These are phyloP conservation scores for Acrocyrtus sp. DNA, from an alignment of 2,888 invertebrate species.

Conservation along the genomic window DNA sequence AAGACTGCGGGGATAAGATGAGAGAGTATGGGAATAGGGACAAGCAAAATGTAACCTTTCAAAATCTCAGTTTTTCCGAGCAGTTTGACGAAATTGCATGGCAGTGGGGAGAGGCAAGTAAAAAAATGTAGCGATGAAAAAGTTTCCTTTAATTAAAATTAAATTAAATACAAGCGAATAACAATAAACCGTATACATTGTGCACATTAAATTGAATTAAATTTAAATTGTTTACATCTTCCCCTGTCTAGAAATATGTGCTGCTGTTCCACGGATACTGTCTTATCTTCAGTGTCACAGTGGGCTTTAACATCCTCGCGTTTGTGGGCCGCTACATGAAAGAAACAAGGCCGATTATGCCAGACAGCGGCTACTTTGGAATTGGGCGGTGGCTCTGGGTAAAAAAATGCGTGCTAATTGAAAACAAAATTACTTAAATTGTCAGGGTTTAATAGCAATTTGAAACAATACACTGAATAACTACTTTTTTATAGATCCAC, in stretches of 20 bases:
- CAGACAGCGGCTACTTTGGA: constrained; percentile 13
- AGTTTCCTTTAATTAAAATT: no score
- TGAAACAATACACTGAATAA: background rate
- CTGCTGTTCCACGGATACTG: constrained; percentile 13
- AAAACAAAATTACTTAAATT: background rate
- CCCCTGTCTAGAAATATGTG: constrained; percentile 14
- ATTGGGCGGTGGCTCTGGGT: constrained; percentile 39
- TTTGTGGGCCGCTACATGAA: constrained; percentile 17
- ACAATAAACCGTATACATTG: no score
- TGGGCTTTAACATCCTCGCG: constrained; percentile 2
- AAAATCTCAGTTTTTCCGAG: background rate
- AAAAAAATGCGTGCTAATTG: no score
- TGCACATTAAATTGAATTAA: no score
- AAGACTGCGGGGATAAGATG: background rate
- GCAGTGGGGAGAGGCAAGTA: constrained; percentile 20
- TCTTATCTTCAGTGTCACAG: constrained; percentile 15
- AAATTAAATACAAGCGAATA: no score
- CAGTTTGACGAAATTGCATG: constrained; percentile 18
- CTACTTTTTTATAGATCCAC: constrained; percentile 9
- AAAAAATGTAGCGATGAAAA: no score
- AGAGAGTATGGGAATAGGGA: background rate
- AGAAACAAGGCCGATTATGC: constrained; percentile 5
- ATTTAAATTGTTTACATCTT: no score
- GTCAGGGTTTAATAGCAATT: no score
- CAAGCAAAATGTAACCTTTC: no score